Percentiles rank a stretch among this genome's conserved stretches.
Evolutionary conservation across 2,113 vertebrate genomes (phyloP).

Genomic region (Myrmophylax atrothorax): DNA sequence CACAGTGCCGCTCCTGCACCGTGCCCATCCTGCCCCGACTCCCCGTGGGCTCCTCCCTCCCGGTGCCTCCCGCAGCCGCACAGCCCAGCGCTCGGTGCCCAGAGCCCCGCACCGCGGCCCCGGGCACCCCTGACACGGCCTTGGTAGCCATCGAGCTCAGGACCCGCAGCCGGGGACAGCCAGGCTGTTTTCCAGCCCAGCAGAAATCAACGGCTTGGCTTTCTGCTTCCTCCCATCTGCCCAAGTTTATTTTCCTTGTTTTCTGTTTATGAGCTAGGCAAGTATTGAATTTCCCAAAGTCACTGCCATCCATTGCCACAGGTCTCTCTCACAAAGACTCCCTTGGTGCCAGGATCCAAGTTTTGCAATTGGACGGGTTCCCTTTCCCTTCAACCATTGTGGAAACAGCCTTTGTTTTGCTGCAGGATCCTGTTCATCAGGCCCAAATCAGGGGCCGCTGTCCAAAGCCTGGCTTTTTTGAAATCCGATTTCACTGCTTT

Average conservation of each 20-base stretch:
- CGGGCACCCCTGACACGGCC: fast-evolving
- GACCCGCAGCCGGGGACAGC: neutral
- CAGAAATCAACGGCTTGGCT: constrained; percentile 17
- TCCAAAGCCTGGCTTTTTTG: constrained; percentile 49
- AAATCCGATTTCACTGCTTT: constrained; percentile 39
- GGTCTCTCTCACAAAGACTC: constrained; percentile 40
- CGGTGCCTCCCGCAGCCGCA: fast-evolving
- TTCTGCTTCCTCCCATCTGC: constrained; percentile 37
- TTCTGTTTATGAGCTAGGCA: constrained; percentile 62
- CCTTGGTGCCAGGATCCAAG: constrained; percentile 50
- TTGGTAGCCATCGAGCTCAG: fast-evolving
- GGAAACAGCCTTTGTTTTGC: constrained; percentile 67
- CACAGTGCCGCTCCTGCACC: fast-evolving
- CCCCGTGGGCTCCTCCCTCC: neutral
- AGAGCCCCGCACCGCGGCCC: fast-evolving
- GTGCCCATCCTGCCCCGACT: fast-evolving
- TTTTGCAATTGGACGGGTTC: constrained; percentile 55
- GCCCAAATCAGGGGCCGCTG: constrained; percentile 37
- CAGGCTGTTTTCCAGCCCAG: neutral
- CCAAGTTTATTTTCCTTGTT: constrained; percentile 69
- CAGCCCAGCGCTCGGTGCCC: neutral
- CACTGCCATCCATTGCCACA: constrained; percentile 58
- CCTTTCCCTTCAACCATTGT: constrained; percentile 55
- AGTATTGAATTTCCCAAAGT: constrained; percentile 57
- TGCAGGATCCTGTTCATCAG: constrained; percentile 62